Percentiles rank a stretch among this genome's conserved stretches.
These are phyloP conservation scores for Cheilosia urbana DNA, from an alignment of 2,888 invertebrate genomes.

Conservation along the genomic window DNA sequence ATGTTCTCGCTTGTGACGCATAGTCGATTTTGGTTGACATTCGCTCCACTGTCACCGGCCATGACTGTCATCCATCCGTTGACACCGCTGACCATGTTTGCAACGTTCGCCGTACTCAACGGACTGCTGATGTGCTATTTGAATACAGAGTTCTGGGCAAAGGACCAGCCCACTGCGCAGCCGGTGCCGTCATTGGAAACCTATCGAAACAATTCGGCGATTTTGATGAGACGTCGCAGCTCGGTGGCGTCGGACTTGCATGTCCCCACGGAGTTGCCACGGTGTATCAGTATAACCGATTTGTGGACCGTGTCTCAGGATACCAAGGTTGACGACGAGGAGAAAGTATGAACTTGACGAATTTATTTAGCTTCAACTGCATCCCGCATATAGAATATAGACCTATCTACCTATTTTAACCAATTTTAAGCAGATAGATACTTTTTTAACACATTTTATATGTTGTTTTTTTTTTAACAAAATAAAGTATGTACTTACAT, in stretches of 20 bases:
- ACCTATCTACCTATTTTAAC: too few species aligned
- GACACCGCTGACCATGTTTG: conserved; percentile 81
- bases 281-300: conserved; percentile 79
- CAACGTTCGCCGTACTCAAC: conserved; percentile 80
- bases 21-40: conserved; percentile 80
- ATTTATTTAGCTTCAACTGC: not conserved
- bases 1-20: conserved; percentile 81
- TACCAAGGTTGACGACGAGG: not conserved
- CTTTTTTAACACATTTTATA: too few species aligned
- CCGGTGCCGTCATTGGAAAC: conserved; percentile 81
- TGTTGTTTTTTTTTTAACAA: too few species aligned
- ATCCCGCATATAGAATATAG: too few species aligned
- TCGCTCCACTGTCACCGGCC: conserved; percentile 80
- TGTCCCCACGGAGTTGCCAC: conserved; percentile 3
- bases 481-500: too few species aligned
- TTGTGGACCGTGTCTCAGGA: conserved; percentile 76
- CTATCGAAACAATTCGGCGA: conserved; percentile 79
- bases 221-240: conserved; percentile 78
- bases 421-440: too few species aligned
- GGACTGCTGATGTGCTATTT: conserved; percentile 80
- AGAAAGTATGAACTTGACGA: conserved; percentile 23
- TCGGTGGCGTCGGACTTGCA: conserved; percentile 65
- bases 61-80: conserved; percentile 80
- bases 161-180: conserved; percentile 78
- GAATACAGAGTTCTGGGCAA: conserved; percentile 81